Base-by-base conservation (phyloP, 2,888 invertebrate species). In the Pteria penguin region DNA sequence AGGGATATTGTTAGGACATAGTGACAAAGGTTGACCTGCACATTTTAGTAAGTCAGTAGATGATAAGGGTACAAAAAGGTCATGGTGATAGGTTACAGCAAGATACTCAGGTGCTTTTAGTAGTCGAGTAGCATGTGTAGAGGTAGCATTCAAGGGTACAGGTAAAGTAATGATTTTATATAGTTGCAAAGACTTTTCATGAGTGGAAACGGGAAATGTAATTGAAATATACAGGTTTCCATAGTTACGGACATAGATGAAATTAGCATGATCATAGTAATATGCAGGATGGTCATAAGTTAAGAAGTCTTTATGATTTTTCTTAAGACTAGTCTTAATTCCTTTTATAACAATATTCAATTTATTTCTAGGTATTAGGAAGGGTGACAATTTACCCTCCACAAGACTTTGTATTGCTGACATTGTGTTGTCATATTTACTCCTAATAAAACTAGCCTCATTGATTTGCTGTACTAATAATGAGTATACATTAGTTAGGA, bases 111-210 rank as follows among this genome's bases (percentile, higher is more conserved):
- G 63, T 4, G 36, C 33, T 24, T n/a, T 24, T 11, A 36, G 63
- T n/a, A 63, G 36, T 11, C 36, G 36, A 36, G 63, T 63, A 3
- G 63, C 63, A 63, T 63, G 63, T 33, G 32, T 11, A 2, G 63
- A 63, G 22, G 63, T 33, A 33, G 11, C 4, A 33, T 63, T 63
- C 18, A 63, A 11, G 3, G 63, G 63, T 3, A 82, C 80, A 5
- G 78, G 78, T 4, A 77, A 33, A 18, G 77, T 73, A 18, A 75
- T 24, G 33, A 79, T 55, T 65, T 72, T 54, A 63, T 76, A 79
- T 1, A 76, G 5, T 18, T 52, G 36, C 2, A 82, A 27, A n/a
- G 80, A 72, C 11, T 76, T 27, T 22, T 61, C 18, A 58, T 71
- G 78, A 24, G 75, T 32, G 52, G 78, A 75, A 27, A 79, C 33